Conservation (phyloP, 2,113 vertebrate genomes). For the Vulpes lagopus region DNA sequence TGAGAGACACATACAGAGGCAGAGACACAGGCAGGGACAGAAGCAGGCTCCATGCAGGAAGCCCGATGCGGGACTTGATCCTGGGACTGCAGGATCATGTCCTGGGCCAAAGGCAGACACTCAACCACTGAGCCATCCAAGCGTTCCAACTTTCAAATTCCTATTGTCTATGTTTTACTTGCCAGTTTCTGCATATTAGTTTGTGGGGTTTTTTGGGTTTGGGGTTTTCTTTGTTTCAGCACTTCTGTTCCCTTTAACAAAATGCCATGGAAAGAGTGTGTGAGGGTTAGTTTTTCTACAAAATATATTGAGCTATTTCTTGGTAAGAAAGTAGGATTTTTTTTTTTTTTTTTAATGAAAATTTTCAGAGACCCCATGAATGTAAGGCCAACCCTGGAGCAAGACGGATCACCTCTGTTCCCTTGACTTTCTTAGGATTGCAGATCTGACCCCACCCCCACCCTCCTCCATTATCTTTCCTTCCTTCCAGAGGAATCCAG, state of each 20-base stretch:
- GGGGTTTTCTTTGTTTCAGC: background rate
- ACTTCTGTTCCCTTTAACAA: constrained; percentile 59
- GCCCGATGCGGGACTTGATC: no score
- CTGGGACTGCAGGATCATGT: no score
- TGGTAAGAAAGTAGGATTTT: background rate
- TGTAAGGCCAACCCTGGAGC: background rate
- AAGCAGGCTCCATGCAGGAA: no score
- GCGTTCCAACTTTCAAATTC: constrained; percentile 8
- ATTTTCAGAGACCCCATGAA: background rate
- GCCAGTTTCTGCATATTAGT: constrained; percentile 9
- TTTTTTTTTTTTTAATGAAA: background rate
- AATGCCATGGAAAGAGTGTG: background rate
- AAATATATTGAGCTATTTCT: background rate
- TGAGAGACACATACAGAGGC: no score
- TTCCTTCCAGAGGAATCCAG: background rate
- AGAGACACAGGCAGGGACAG: no score
- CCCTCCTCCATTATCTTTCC: background rate
- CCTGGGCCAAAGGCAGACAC: no score
- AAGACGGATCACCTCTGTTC: background rate
- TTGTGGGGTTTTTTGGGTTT: background rate
- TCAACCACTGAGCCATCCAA: no score
- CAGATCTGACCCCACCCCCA: background rate
- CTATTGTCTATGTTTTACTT: background rate
- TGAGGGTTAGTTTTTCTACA: background rate
- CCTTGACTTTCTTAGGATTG: background rate